Evolutionary conservation across 2,797 vertebrate species (phyloP), one percentile per base, ranked within the genome.

Genomic region (Pteropus rufus): DNA sequence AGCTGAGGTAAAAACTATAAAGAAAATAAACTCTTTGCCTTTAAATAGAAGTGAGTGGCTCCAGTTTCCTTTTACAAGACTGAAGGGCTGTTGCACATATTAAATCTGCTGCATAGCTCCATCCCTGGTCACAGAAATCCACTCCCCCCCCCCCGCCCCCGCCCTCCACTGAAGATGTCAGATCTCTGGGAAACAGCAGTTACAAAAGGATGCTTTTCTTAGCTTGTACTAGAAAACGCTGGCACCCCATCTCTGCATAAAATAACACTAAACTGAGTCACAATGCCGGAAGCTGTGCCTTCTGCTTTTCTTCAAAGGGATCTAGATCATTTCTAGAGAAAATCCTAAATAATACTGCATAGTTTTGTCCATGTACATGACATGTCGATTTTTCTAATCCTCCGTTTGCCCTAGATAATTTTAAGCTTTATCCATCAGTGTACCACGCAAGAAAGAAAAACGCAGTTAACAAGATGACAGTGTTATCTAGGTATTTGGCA

Each of bases 401-500:
- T 56, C 58, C 26, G 3, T 73, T 96, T 86, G 77, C 80, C n/a
- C 84, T 49, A 96, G 95, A 96, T 98, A 97, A 98, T 98, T 97
- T 73, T 97, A 97, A 97, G 97, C 96, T 93, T 85, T 92, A 9
- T 96, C 95, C 64, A 5, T 84, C 93, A 56, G 16, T 93, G 2
- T 92, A 46, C 52, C 95, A 84, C 31, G n/a, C 75, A 91, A 96
- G 97, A 97, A 92, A 95, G 97, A 90, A 86, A 72, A 82, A 97
- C 3, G 96, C 98, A 91, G 97, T 98, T 97, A 73, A 70, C 95
- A 60, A 95, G 97, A 97, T 94, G 97, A 96, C 97, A 97, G 97
- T 95, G 91, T 96, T 97, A 97, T 95, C 95, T 97, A 89, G 91
- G 96, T 94, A 88, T 98, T 83, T 98, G 98, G 98, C 98, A 98